These are phyloP conservation scores for Cnemophilus loriae DNA, from an alignment of 2,113 vertebrate genomes.

Conservation along the genomic window DNA sequence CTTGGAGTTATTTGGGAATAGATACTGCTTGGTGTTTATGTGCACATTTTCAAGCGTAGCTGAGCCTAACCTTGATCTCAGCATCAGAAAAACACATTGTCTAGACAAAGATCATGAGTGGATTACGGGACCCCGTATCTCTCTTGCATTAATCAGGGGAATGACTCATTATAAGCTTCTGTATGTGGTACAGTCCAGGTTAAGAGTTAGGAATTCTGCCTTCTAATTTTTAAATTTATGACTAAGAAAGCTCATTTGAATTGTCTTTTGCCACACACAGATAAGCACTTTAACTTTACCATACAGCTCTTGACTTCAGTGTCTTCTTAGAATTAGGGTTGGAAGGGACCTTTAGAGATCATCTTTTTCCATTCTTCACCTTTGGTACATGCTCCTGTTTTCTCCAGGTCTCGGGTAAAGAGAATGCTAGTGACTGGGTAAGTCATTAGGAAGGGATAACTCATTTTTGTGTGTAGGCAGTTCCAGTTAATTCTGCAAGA, in stretches of 20 bases:
- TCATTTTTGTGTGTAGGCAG: neutral
- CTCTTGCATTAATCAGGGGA: neutral
- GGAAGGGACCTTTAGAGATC: neutral
- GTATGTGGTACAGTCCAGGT: neutral
- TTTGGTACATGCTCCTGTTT: neutral
- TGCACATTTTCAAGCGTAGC: neutral
- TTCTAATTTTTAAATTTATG: slow-evolving; percentile 22
- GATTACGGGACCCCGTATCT: neutral
- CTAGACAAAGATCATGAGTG: slow-evolving; percentile 16
- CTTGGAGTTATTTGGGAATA: neutral
- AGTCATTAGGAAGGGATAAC: slow-evolving; percentile 15
- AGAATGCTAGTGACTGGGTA: slow-evolving; percentile 20
- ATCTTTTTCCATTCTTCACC: neutral
- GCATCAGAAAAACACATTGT: neutral
- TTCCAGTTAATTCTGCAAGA: neutral
- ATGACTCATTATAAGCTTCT: slow-evolving; percentile 17
- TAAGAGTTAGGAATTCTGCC: neutral
- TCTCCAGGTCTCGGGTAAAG: neutral
- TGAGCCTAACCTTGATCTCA: neutral
- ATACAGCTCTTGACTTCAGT: neutral
- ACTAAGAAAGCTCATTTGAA: slow-evolving; percentile 43
- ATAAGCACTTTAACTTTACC: neutral
- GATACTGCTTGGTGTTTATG: neutral
- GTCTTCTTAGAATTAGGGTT: neutral
- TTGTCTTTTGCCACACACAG: slow-evolving; percentile 29